Evolutionary conservation across 2,888 invertebrate genomes (phyloP), one percentile per base, ranked within the genome.

Genomic region (Campoplex nolae): DNA sequence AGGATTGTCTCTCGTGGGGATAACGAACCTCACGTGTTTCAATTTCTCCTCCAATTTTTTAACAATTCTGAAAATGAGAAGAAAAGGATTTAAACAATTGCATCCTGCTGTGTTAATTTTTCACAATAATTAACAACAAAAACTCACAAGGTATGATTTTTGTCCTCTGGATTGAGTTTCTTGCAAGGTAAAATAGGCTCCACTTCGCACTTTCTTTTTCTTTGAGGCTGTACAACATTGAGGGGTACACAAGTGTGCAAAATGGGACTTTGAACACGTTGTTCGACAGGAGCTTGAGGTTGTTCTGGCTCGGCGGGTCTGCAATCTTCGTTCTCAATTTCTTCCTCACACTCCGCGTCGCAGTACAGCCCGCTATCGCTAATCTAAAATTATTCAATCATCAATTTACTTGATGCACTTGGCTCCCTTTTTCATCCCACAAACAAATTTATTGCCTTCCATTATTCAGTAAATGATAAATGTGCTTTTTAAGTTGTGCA

Each of bases 1-100:
- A 82, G 97, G 97, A 95, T 97, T 97, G 91, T 97, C 97, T 94
- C 97, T 97, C n/a, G 97, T 97, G 65, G 97, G 97, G 91, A 97
- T 96, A 51, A 96, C 94, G 80, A 96, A 95, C 88, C 96, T 91
- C 79, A 92, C 89, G 58, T 93, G 94, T 90, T 94, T 94, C n/a
- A 92, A 91, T 86, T 93, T 94, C 62, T 94, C 94, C 45, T 94
- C 94, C 62, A 92, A 83, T 84, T 92, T 94, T 88, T 93, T 94
- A 28, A 90, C 81, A 81, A 88, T 89, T 89, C 93, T 94, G 56
- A 6, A 35, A 23, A 68, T 42, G 8, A 3, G 35, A 68, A 84
- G 1, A 84, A 45, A 62, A 77, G 56, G 54, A 73, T 32, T 73
- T 56, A 7, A 16, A 28, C 4, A 32, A 56, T 38, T 16, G 2